phyloP scores from a whole-genome alignment of 2,888 invertebrate genomes.

The Dryadula phaetusa region DNA sequence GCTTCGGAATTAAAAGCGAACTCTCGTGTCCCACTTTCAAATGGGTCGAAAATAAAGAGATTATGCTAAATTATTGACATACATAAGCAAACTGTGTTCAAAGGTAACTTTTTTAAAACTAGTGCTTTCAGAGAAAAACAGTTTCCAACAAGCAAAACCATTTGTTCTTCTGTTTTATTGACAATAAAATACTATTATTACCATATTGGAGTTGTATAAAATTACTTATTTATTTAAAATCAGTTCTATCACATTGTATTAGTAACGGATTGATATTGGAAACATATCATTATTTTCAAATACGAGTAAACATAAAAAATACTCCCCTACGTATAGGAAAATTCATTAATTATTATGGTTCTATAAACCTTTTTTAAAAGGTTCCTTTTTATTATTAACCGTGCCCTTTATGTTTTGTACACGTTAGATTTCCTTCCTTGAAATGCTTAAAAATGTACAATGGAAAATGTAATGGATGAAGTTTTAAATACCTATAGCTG shows the following conservation, averaged over 20 bases:
- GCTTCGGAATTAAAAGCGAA: not conserved
- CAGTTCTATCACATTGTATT: no score
- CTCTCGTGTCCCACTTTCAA: conserved; percentile 3
- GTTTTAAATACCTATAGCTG: no score
- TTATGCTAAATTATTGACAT: not conserved
- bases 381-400: not conserved
- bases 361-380: conserved; percentile 1
- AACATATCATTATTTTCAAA: not conserved
- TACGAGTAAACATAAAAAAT: not conserved
- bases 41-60: not conserved
- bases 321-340: not conserved
- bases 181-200: no score
- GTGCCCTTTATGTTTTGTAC: conserved; percentile 1
- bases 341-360: not conserved
- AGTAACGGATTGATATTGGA: not conserved
- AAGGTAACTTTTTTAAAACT: no score
- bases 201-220: no score
- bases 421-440: not conserved
- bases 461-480: not conserved
- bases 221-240: no score
- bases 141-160: no score
- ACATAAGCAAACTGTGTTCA: not conserved
- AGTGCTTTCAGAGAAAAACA: no score
- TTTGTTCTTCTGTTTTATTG: no score
- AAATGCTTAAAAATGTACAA: not conserved